These are phyloP conservation scores for Catagonus wagneri DNA, from an alignment of 2,113 vertebrate species.

Conservation along the genomic window DNA sequence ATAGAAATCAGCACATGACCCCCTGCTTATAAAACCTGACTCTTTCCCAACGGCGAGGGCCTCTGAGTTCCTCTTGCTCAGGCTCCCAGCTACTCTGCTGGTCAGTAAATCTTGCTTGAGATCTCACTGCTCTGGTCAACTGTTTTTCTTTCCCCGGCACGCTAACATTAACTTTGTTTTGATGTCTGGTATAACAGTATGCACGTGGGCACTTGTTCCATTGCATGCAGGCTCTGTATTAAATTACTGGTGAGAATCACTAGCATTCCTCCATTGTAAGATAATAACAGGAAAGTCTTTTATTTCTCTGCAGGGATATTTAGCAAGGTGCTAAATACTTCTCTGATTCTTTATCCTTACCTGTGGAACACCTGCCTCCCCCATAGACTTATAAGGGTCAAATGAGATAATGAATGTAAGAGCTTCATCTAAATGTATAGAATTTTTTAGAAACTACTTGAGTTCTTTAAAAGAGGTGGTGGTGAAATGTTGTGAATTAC, in stretches of 20 bases:
- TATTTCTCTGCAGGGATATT: conserved; percentile 14
- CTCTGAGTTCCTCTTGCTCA: no score
- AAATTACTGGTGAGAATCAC: not conserved
- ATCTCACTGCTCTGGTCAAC: no score
- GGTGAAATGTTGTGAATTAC: conserved; percentile 38
- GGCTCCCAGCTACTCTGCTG: no score
- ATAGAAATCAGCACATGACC: no score
- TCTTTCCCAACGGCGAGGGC: no score
- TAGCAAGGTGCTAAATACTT: not conserved
- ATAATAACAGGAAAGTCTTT: not conserved
- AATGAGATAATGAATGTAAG: conserved; percentile 46
- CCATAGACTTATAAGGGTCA: conserved; percentile 6
- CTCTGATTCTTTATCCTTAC: not conserved
- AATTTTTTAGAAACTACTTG: conserved; percentile 44
- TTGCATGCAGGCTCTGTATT: not conserved
- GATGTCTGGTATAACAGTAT: not conserved
- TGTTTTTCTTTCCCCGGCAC: no score
- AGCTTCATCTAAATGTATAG: not conserved
- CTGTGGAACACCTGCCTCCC: not conserved
- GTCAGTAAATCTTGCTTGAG: no score
- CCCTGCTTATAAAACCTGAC: no score
- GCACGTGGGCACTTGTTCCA: not conserved
- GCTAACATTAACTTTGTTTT: conserved; percentile 41
- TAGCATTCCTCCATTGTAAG: not conserved
- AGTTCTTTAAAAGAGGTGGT: not conserved